A percentile compares a stretch with the other conserved stretches of the same genome.
These are phyloP conservation scores for Eurytoma adleriae DNA, from an alignment of 2,888 invertebrate genomes.

Conservation along the genomic window DNA sequence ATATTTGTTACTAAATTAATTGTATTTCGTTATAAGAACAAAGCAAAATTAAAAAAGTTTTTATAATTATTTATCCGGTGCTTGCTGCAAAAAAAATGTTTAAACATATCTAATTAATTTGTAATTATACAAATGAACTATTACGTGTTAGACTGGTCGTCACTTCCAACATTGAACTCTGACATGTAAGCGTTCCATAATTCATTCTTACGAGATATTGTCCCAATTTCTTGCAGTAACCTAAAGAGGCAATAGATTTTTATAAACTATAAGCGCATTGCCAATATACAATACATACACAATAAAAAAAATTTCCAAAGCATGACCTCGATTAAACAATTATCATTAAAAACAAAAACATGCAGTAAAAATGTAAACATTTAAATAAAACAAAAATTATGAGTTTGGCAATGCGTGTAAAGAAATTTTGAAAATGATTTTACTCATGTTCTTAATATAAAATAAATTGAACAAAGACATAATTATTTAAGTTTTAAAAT, in stretches of 20 bases:
- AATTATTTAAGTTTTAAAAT: too few species aligned
- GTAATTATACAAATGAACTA: constrained; percentile 38
- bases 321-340: too few species aligned
- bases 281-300: neutral
- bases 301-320: too few species aligned
- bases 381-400: neutral
- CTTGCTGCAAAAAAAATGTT: neutral
- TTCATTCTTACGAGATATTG: constrained; percentile 48
- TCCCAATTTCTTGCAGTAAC: constrained; percentile 56
- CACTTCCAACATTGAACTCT: constrained; percentile 53
- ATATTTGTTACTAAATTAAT: too few species aligned
- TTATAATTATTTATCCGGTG: too few species aligned
- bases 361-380: neutral
- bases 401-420: too few species aligned
- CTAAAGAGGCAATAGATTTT: constrained; percentile 49
- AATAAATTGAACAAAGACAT: too few species aligned
- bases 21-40: neutral
- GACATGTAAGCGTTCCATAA: constrained; percentile 55
- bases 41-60: neutral
- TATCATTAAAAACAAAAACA: neutral
- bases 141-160: constrained; percentile 56
- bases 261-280: constrained; percentile 35
- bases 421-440: too few species aligned
- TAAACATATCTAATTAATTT: constrained; percentile 10
- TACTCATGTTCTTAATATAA: too few species aligned